Conservation (phyloP, 2,797 vertebrate species). For the Falco peregrinus region DNA sequence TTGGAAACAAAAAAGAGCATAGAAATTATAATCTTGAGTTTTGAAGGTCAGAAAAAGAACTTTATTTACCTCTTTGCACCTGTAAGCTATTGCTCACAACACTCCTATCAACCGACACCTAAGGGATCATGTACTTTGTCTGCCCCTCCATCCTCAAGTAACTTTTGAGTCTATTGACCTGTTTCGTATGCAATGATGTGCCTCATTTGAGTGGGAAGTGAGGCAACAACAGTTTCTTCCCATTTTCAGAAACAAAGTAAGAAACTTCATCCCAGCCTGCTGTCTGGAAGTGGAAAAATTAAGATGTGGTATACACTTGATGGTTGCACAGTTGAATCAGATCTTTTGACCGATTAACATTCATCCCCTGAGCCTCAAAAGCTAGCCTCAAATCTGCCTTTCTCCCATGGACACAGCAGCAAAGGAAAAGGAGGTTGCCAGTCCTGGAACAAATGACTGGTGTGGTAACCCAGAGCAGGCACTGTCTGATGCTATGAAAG, state of each 20-base stretch:
- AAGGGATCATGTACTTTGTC: background rate
- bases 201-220: background rate
- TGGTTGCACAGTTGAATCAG: background rate
- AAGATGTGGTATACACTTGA: background rate
- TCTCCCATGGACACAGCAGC: background rate
- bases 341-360: background rate
- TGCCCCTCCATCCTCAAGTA: background rate
- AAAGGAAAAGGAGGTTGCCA: background rate
- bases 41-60: background rate
- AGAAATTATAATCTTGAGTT: background rate
- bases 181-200: background rate
- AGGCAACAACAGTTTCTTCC: background rate
- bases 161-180: background rate
- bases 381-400: background rate
- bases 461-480: background rate
- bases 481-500: background rate
- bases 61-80: background rate
- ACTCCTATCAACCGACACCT: background rate
- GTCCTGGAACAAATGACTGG: background rate
- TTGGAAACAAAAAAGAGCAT: rapidly evolving
- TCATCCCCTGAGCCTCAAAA: background rate
- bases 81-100: background rate
- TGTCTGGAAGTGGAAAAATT: background rate
- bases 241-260: background rate
- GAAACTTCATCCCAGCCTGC: background rate